phyloP scores from a whole-genome alignment of 2,113 vertebrate genomes.

The Furnarius figulus region DNA sequence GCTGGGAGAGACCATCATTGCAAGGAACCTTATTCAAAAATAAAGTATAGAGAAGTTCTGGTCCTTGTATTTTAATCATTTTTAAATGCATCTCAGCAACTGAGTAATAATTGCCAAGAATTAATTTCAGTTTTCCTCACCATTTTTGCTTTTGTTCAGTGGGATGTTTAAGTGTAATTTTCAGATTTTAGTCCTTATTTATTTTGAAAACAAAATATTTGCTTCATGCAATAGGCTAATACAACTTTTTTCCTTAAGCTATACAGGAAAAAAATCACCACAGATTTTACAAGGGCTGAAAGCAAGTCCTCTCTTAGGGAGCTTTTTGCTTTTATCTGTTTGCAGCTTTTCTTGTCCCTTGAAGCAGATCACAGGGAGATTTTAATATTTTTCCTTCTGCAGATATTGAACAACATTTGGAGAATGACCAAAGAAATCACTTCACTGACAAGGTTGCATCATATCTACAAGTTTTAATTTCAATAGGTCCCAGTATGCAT shows the following conservation, averaged over 20 bases:
- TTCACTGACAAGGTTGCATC: background rate
- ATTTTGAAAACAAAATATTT: conserved; percentile 17
- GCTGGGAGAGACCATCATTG: conserved; percentile 21
- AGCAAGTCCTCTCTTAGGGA: conserved; percentile 15
- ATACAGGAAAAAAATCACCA: background rate
- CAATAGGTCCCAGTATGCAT: background rate
- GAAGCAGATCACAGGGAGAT: conserved; percentile 15
- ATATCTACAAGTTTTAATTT: background rate
- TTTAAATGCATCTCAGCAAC: background rate
- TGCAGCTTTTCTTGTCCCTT: conserved; percentile 16
- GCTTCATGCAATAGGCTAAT: background rate
- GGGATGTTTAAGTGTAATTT: background rate
- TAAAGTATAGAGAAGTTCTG: background rate
- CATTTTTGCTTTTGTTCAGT: background rate
- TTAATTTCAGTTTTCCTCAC: background rate
- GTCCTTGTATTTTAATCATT: background rate
- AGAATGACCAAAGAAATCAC: conserved; percentile 3
- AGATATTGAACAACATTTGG: conserved; percentile 22
- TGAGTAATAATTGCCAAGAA: background rate
- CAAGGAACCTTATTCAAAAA: background rate
- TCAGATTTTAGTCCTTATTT: background rate
- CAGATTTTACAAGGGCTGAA: conserved; percentile 1
- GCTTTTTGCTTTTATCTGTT: conserved; percentile 27
- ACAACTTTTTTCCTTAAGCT: conserved; percentile 1
- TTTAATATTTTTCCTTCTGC: conserved; percentile 18